Conservation (phyloP, 1,140 invertebrate genomes). For the Octopus sinensis region DNA sequence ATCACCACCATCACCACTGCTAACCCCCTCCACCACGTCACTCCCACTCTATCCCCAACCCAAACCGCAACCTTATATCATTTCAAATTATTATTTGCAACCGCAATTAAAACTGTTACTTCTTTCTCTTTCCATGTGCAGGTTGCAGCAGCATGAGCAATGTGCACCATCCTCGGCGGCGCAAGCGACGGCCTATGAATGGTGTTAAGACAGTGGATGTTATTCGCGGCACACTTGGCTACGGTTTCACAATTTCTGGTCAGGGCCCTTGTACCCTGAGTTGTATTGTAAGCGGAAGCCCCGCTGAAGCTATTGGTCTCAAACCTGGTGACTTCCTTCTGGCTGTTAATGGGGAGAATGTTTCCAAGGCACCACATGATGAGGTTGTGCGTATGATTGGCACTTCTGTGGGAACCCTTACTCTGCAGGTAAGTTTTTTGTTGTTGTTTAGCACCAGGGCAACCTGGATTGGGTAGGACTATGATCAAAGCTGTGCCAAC, state of each 20-base stretch:
- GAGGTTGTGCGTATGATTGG: conserved; percentile 88
- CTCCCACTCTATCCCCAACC: too few relatives aligned
- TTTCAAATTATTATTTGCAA: too few relatives aligned
- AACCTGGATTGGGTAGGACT: too few relatives aligned
- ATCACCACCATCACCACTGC: too few relatives aligned
- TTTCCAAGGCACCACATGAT: conserved; percentile 84
- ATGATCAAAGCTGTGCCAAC: too few relatives aligned
- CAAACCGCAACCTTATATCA: too few relatives aligned
- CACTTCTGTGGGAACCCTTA: conserved; percentile 73
- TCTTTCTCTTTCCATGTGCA: background rate
- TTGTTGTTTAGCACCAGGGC: too few relatives aligned
- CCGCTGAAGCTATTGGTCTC: conserved; percentile 79
- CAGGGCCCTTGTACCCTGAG: conserved; percentile 86
- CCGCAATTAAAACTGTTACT: background rate
- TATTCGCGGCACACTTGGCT: conserved; percentile 77
- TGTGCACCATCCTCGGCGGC: conserved; percentile 61
- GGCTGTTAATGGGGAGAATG: conserved; percentile 84
- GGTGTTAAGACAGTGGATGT: conserved; percentile 83
- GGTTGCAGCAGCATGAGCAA: background rate
- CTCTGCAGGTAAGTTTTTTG: conserved; percentile 62
- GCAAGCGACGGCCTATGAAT: conserved; percentile 76
- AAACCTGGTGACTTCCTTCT: conserved; percentile 87
- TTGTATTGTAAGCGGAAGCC: conserved; percentile 80
- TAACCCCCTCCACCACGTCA: too few relatives aligned
- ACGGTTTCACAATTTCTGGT: conserved; percentile 90